phyloP scores from a whole-genome alignment of 92 coral and sea anemone genomes.

The Zoanthus solanderi region DNA sequence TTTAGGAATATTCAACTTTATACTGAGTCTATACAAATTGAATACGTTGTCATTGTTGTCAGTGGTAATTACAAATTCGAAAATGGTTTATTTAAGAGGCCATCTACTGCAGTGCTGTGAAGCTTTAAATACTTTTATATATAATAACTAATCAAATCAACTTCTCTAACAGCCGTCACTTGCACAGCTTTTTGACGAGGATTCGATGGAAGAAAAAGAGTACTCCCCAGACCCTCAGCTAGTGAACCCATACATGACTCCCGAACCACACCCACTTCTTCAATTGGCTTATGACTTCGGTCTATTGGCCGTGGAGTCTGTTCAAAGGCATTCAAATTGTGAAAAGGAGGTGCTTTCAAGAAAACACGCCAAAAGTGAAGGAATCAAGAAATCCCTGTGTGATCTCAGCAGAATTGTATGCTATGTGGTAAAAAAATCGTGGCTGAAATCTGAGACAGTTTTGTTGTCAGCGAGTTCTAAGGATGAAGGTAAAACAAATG shows the following conservation, averaged over 20 bases:
- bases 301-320: conserved; percentile 49
- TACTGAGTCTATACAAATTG: no score
- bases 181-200: conserved; percentile 17
- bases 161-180: neutral
- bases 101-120: no score
- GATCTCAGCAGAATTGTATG: conserved; percentile 20
- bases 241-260: conserved; percentile 25
- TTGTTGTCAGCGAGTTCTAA: neutral
- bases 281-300: conserved; percentile 76
- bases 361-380: neutral
- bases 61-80: no score
- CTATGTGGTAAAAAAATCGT: conserved; percentile 25
- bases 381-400: neutral
- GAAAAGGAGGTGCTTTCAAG: neutral
- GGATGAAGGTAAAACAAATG: neutral
- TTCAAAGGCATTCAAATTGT: neutral
- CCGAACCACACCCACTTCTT: conserved; percentile 40
- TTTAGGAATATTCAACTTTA: no score
- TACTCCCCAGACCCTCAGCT: neutral
- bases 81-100: no score
- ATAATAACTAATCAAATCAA: neutral
- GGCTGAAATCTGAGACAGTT: neutral
- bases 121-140: no score
- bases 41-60: no score
- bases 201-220: conserved; percentile 1